These are phyloP conservation scores for Venturia canescens DNA, from an alignment of 1,140 invertebrate genomes.

Conservation along the genomic window DNA sequence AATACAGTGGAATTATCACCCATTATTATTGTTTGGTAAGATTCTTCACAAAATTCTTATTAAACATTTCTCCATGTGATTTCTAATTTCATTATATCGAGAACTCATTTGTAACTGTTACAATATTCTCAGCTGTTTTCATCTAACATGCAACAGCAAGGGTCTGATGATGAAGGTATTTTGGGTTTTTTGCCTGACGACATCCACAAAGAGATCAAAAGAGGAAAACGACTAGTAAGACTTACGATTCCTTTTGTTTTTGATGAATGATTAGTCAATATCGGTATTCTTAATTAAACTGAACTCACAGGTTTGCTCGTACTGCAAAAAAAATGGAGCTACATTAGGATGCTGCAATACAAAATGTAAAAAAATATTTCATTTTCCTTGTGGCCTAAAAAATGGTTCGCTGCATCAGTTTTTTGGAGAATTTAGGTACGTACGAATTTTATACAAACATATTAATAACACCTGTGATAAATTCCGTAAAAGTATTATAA, in stretches of 20 bases:
- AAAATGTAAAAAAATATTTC: constrained; percentile 80
- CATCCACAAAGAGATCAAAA: constrained; percentile 79
- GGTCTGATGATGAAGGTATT: constrained; percentile 80
- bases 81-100: constrained; percentile 35
- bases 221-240: constrained; percentile 79
- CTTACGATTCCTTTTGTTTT: constrained; percentile 37
- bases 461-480: background rate
- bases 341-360: constrained; percentile 80
- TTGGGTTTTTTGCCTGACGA: constrained; percentile 81
- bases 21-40: constrained; percentile 79
- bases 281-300: background rate
- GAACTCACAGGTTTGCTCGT: constrained; percentile 78
- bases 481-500: too few relatives aligned
- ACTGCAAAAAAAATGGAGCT: constrained; percentile 80
- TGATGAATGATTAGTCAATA: background rate
- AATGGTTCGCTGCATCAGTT: constrained; percentile 80
- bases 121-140: constrained; percentile 78
- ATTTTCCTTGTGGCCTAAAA: constrained; percentile 81
- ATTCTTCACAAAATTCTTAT: constrained; percentile 15
- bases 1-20: constrained; percentile 72
- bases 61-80: constrained; percentile 22
- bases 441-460: constrained; percentile 30
- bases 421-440: constrained; percentile 80
- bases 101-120: constrained; percentile 20
- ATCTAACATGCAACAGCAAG: constrained; percentile 80